Evolutionary conservation across 2,797 vertebrate genomes (phyloP).

Genomic region (Neomorphus geoffroyi): DNA sequence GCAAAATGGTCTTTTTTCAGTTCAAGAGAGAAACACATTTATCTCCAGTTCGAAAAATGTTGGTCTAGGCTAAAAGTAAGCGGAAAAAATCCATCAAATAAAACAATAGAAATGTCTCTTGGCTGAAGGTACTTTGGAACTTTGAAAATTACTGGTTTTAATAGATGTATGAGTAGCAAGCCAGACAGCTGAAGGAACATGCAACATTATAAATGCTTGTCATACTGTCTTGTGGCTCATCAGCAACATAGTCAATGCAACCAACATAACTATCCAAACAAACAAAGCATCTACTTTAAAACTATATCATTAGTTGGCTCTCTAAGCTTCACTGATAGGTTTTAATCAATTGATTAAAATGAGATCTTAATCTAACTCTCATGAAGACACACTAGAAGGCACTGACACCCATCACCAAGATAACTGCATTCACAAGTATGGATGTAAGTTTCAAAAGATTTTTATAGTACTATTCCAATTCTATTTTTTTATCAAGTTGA

Average conservation of each 20-base stretch:
- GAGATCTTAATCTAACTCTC: neutral
- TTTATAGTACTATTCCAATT: neutral
- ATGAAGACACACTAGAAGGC: neutral
- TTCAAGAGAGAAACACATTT: neutral
- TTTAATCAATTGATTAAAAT: neutral
- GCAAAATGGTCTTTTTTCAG: neutral
- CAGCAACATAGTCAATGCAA: neutral
- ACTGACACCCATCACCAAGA: neutral
- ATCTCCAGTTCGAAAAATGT: neutral
- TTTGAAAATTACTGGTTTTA: neutral
- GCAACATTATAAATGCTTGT: neutral
- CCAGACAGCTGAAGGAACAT: neutral
- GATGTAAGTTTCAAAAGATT: neutral
- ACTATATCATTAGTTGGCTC: neutral
- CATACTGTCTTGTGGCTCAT: neutral
- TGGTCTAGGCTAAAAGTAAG: neutral
- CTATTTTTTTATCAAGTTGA: neutral
- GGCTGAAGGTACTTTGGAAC: neutral
- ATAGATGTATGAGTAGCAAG: neutral
- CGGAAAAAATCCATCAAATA: neutral
- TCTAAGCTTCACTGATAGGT: neutral
- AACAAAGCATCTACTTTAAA: neutral
- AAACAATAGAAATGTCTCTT: neutral
- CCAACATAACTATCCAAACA: accelerated
- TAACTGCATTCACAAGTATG: neutral